Base-by-base conservation (phyloP, 1,140 invertebrate genomes). In the Lysiphlebus fabarum region DNA sequence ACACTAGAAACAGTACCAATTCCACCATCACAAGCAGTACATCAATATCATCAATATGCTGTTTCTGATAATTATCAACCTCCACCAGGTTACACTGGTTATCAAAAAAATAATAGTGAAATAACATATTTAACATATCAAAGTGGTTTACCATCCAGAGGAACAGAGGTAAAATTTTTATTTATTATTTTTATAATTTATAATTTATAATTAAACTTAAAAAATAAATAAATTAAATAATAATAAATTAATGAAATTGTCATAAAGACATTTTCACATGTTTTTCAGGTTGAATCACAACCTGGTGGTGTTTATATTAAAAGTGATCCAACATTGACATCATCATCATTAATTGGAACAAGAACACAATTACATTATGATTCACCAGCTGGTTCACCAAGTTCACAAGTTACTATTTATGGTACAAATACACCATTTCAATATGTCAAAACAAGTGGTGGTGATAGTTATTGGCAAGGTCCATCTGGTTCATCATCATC, bases 321-420 rank as follows among this genome's bases (percentile, higher is more conserved):
- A 60, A 80, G 77, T 58, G 83, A 86, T 65, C 83, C 83, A 6
- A 83, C 83, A 6, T 65, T 85, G 11, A 77, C 81, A 0, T 85
- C 82, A 0, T 81, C 83, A 0, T 83, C 83, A 1, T 62, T 84
- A 53, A 59, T 79, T 17, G 14, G 55, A 9, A 69, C 76, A 54
- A 10, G 67, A 11, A 71, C 72, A 7, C 59, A 77, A 2, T 74
- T 84, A 0, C 84, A 83, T 44, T 84, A 84, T 53, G 77, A 83
- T 6, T 79, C 82, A 12, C 74, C 79, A 1, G n/a, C n/a, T 26
- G 58, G 66, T 5, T 85, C 84, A 5, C 84, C 84, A 0, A 76
- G 75, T 17, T 78, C 80, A 3, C 74, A 84, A 71, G 79, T 85
- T 61, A 83, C 82, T 12, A 63, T 85, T 9, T 85, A 84, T 62